A percentile compares a stretch with the other conserved stretches of the same genome.
phyloP scores from a whole-genome alignment of 2,113 vertebrate genomes.

The Trichomycterus rosablanca region DNA sequence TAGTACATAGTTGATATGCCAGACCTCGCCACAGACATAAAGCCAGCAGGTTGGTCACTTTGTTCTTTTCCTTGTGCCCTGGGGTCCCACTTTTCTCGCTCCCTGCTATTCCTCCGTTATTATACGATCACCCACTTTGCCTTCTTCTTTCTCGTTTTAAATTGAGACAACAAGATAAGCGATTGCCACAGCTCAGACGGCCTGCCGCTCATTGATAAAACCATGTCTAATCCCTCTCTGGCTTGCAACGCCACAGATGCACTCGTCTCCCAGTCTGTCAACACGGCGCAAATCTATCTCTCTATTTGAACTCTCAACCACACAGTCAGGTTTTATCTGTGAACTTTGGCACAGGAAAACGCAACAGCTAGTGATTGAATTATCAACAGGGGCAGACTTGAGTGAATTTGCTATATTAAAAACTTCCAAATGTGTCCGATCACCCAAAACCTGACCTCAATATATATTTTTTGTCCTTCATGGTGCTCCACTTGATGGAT shows the following conservation, averaged over 20 bases:
- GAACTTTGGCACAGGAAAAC: slow-evolving; percentile 58
- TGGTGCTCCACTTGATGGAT: no score
- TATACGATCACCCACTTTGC: slow-evolving; percentile 42
- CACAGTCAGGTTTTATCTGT: slow-evolving; percentile 62
- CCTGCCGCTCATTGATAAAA: slow-evolving; percentile 77
- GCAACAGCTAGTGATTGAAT: no score
- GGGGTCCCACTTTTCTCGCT: slow-evolving; percentile 34
- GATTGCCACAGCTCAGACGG: slow-evolving; percentile 60
- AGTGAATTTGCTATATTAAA: no score
- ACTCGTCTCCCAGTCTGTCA: slow-evolving; percentile 66
- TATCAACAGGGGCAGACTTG: no score
- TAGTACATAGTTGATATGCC: slow-evolving; percentile 56
- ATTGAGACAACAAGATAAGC: slow-evolving; percentile 70
- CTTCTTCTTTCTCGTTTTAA: slow-evolving; percentile 69
- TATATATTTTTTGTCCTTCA: no score
- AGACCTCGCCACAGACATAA: slow-evolving; percentile 49
- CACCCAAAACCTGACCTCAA: no score
- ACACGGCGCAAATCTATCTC: slow-evolving; percentile 63
- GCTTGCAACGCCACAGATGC: slow-evolving; percentile 60
- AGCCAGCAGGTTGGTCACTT: slow-evolving; percentile 1
- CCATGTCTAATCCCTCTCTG: slow-evolving; percentile 70
- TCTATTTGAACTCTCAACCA: slow-evolving; percentile 57
- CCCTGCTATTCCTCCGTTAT: slow-evolving; percentile 36
- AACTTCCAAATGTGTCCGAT: no score
- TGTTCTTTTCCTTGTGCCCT: slow-evolving; percentile 18